These are phyloP conservation scores for Clepsis dumicolana DNA, from an alignment of 2,888 invertebrate species.

Conservation along the genomic window DNA sequence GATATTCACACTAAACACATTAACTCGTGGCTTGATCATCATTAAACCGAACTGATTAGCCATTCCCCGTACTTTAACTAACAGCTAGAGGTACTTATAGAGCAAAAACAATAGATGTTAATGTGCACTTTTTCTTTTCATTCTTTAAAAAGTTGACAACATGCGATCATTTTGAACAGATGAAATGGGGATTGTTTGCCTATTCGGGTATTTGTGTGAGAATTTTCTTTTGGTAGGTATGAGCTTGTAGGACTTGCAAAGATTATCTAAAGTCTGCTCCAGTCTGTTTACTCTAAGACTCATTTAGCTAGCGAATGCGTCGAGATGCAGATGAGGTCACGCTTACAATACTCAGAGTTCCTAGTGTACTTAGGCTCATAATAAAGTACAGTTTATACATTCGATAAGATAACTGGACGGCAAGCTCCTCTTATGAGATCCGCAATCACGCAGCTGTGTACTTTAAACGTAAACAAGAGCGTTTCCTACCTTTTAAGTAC, in stretches of 20 bases:
- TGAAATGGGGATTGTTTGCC: no score
- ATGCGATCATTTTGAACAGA: no score
- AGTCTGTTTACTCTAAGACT: not conserved
- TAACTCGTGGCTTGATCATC: not conserved
- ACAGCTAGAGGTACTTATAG: not conserved
- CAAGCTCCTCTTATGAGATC: conserved; percentile 23
- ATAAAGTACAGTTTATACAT: conserved; percentile 28
- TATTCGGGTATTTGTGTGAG: no score
- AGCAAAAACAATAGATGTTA: no score
- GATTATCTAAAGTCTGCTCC: no score
- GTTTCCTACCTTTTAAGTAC: not conserved
- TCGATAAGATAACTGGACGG: conserved; percentile 38
- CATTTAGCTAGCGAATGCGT: not conserved
- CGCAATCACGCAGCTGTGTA: conserved; percentile 37
- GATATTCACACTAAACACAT: not conserved
- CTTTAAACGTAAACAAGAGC: conserved; percentile 37
- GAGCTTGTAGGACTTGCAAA: no score
- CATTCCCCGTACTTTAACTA: not conserved
- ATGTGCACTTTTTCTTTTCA: no score
- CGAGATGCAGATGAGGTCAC: conserved; percentile 37
- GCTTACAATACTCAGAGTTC: conserved; percentile 23
- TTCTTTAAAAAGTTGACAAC: no score
- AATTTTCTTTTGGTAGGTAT: no score
- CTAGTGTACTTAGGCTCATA: conserved; percentile 31
- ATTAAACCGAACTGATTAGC: not conserved